Percentiles rank a stretch among this genome's conserved stretches.
Evolutionary conservation across 1,140 invertebrate species (phyloP).

Genomic region (Cherax destructor): DNA sequence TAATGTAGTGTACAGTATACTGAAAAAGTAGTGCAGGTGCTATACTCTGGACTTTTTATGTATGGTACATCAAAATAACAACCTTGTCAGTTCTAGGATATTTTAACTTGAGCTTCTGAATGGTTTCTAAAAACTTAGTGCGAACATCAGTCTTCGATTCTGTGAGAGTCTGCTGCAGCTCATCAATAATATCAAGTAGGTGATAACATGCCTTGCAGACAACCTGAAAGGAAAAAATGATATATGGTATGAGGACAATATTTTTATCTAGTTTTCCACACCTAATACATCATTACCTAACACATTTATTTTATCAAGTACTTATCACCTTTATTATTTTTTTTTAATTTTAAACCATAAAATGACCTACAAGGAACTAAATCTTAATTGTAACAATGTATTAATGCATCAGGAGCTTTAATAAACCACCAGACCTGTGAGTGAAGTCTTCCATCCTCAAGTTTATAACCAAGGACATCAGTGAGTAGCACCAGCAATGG

Average conservation of each 20-base stretch:
- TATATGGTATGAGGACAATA: not conserved
- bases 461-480: constrained; percentile 67
- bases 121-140: constrained; percentile 47
- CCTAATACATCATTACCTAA: too few relatives aligned
- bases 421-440: constrained; percentile 43
- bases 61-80: not conserved
- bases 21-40: too few relatives aligned
- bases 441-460: constrained; percentile 60
- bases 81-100: constrained; percentile 61
- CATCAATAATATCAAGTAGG: constrained; percentile 66
- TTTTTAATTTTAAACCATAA: too few relatives aligned
- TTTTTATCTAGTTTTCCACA: too few relatives aligned
- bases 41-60: too few relatives aligned
- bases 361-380: too few relatives aligned
- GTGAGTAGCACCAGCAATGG: constrained; percentile 65
- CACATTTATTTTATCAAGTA: too few relatives aligned
- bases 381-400: too few relatives aligned
- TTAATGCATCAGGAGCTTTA: too few relatives aligned
- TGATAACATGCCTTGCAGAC: constrained; percentile 66
- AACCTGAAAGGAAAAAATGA: constrained; percentile 31
- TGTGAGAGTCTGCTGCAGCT: constrained; percentile 63
- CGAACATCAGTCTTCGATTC: constrained; percentile 66
- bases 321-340: too few relatives aligned
- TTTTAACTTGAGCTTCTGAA: constrained; percentile 42
- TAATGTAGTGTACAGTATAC: too few relatives aligned